phyloP scores from a whole-genome alignment of 2,113 vertebrate genomes.

The Physeter macrocephalus region DNA sequence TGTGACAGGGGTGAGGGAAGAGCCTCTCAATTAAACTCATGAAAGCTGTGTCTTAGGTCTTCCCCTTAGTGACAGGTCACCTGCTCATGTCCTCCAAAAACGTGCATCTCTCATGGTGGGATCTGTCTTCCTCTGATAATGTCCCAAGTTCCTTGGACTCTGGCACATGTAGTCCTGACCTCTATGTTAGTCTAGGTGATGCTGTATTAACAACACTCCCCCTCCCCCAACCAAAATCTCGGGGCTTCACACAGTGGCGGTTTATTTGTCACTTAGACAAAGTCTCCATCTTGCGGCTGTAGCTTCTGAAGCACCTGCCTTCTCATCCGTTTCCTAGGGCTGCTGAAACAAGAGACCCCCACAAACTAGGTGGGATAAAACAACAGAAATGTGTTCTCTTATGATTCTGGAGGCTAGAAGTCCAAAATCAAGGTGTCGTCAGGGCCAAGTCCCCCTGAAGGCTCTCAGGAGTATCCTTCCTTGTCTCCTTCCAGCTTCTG shows the following conservation, averaged over 20 bases:
- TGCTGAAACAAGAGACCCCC: background rate
- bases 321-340: background rate
- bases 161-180: background rate
- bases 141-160: background rate
- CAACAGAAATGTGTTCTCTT: background rate
- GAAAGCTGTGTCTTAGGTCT: background rate
- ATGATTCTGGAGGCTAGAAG: background rate
- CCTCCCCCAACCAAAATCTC: background rate
- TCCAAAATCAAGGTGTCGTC: background rate
- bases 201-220: background rate
- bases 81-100: background rate
- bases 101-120: background rate
- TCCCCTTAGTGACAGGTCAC: background rate
- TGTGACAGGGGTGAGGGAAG: background rate
- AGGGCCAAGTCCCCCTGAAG: background rate
- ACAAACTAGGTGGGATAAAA: background rate
- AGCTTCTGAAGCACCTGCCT: background rate
- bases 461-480: background rate
- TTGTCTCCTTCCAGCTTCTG: background rate
- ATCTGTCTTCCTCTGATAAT: background rate
- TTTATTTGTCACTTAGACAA: background rate
- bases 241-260: background rate
- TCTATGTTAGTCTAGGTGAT: background rate
- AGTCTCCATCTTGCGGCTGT: background rate
- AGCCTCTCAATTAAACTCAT: background rate